A percentile compares a stretch with the other conserved stretches of the same genome.
phyloP scores from a whole-genome alignment of 35 echinoderm and acorn worm genomes.

The Acanthaster planci region DNA sequence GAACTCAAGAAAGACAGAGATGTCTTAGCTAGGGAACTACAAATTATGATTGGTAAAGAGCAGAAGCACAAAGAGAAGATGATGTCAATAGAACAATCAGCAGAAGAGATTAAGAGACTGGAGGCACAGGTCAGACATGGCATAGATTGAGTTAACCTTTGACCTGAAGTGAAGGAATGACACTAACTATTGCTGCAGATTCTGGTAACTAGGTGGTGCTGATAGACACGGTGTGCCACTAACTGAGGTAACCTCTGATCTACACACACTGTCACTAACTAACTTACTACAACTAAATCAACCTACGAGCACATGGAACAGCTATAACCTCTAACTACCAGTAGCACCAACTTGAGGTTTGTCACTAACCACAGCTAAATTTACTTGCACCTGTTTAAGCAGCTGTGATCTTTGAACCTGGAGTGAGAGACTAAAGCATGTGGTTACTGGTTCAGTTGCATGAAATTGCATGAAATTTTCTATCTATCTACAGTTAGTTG shows the following conservation, averaged over 20 bases:
- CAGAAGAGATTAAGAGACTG: conserved; percentile 60
- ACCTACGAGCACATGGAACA: too few relatives aligned
- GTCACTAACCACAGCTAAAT: too few relatives aligned
- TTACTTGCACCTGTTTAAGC: too few relatives aligned
- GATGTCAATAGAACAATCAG: conserved; percentile 29
- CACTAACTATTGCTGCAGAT: not conserved
- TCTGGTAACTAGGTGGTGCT: not conserved
- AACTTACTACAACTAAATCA: too few relatives aligned
- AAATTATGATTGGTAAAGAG: conserved; percentile 82
- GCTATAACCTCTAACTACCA: too few relatives aligned
- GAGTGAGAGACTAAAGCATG: too few relatives aligned
- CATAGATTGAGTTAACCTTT: not conserved
- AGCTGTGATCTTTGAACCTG: too few relatives aligned
- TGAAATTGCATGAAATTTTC: too few relatives aligned
- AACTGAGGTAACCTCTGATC: not conserved
- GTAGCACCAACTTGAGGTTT: too few relatives aligned
- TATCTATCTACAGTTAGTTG: too few relatives aligned
- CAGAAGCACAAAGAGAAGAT: conserved; percentile 59
- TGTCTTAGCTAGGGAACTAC: conserved; percentile 86
- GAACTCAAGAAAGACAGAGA: conserved; percentile 92
- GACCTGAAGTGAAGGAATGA: not conserved
- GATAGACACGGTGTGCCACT: not conserved
- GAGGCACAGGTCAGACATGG: conserved; percentile 62
- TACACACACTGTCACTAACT: too few relatives aligned
- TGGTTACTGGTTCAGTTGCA: too few relatives aligned